These are phyloP conservation scores for Elgaria multicarinata DNA, from an alignment of 2,113 vertebrate genomes.

Conservation along the genomic window DNA sequence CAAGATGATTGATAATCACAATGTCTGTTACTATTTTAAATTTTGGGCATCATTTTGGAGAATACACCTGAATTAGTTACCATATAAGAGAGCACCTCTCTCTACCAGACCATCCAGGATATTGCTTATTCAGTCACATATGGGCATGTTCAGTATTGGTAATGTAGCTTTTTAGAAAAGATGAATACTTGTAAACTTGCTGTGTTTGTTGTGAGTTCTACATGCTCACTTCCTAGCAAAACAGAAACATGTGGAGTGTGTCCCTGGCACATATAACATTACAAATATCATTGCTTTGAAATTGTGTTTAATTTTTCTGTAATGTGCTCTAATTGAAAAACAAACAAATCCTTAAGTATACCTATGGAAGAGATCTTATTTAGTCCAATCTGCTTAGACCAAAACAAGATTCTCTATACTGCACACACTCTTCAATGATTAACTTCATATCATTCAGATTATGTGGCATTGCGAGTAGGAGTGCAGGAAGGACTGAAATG, in stretches of 20 bases:
- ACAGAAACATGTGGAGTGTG: slow-evolving; percentile 3
- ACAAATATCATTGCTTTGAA: not conserved
- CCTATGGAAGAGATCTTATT: not conserved
- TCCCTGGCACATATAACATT: not conserved
- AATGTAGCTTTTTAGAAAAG: slow-evolving; percentile 31
- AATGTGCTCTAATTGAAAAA: not conserved
- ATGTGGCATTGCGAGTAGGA: not conserved
- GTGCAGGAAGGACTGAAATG: not conserved
- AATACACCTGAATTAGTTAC: not conserved
- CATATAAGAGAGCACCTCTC: not conserved
- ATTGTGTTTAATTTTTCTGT: not conserved
- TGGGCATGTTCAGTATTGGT: slow-evolving; percentile 34
- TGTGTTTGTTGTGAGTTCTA: slow-evolving; percentile 16
- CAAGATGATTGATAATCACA: not conserved
- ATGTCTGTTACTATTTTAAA: slow-evolving; percentile 31
- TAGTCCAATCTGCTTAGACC: not conserved
- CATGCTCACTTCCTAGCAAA: not conserved
- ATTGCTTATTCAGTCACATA: not conserved
- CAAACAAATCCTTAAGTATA: not conserved
- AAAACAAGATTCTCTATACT: not conserved
- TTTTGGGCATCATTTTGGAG: slow-evolving; percentile 21
- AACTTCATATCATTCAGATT: not conserved
- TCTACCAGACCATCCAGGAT: not conserved
- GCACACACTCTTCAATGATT: not conserved
- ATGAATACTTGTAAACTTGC: slow-evolving; percentile 17